Conservation (phyloP, 64 coral and sea anemone species). For the Montipora foliosa region DNA sequence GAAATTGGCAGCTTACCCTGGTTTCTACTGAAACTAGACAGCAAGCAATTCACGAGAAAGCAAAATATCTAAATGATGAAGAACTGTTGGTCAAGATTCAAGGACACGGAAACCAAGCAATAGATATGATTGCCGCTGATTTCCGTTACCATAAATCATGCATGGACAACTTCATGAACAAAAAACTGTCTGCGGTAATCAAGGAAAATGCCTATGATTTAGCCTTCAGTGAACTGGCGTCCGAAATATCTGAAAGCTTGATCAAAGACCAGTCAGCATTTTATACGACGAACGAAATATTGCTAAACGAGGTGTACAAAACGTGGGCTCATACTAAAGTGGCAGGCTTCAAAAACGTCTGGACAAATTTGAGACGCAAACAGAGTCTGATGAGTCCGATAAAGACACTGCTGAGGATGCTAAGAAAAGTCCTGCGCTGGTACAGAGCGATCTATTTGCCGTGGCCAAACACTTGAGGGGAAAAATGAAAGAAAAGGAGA, state of each 20-base stretch:
- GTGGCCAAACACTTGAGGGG: constrained; percentile 19
- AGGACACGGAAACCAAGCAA: constrained; percentile 39
- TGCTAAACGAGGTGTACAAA: constrained; percentile 22
- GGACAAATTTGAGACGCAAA: not conserved
- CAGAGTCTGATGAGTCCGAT: not conserved
- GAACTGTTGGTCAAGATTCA: constrained; percentile 51
- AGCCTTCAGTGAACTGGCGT: constrained; percentile 35
- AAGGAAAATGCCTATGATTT: constrained; percentile 33
- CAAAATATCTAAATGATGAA: constrained; percentile 51
- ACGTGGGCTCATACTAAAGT: constrained; percentile 20
- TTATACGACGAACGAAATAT: constrained; percentile 22
- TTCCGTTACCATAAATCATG: constrained; percentile 61
- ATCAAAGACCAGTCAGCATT: constrained; percentile 35
- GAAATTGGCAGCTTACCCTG: constrained; percentile 35
- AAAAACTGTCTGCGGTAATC: constrained; percentile 14
- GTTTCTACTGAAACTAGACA: constrained; percentile 38
- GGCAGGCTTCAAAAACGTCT: constrained; percentile 40
- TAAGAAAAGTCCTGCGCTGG: not conserved
- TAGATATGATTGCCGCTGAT: constrained; percentile 58
- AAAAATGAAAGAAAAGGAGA: constrained; percentile 42
- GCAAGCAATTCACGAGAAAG: constrained; percentile 19
- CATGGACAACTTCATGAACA: constrained; percentile 56
- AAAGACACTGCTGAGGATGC: not conserved
- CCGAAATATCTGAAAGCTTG: constrained; percentile 32
- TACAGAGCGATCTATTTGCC: not conserved